Conservation (phyloP, 2,888 invertebrate species). For the Dione vanillae region DNA sequence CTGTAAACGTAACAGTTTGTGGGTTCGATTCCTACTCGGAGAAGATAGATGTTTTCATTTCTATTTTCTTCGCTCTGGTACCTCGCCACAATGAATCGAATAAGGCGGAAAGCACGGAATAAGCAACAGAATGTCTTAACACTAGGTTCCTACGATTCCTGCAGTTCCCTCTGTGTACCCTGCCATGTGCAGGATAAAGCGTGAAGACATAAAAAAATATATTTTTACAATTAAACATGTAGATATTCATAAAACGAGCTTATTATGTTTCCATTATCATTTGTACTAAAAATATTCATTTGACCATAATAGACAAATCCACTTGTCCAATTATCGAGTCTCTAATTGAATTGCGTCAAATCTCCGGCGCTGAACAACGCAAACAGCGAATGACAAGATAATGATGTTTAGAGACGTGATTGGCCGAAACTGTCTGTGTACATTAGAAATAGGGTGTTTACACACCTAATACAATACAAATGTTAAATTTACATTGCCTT, state of each 20-base stretch:
- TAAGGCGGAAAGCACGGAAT: too few species aligned
- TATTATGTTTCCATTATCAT: background rate
- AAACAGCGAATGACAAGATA: constrained; percentile 36
- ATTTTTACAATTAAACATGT: background rate
- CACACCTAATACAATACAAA: background rate
- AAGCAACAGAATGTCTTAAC: too few species aligned
- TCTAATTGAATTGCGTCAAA: constrained; percentile 28
- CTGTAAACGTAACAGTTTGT: too few species aligned
- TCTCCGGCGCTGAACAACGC: constrained; percentile 15
- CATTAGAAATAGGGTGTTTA: constrained; percentile 1
- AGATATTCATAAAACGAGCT: background rate
- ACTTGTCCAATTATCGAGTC: constrained; percentile 7
- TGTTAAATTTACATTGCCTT: background rate
- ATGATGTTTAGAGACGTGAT: constrained; percentile 40
- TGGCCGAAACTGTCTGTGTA: constrained; percentile 31
- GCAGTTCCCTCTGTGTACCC: too few species aligned
- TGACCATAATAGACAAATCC: constrained; percentile 2
- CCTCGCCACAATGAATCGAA: too few species aligned
- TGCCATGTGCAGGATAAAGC: too few species aligned
- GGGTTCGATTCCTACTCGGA: too few species aligned
- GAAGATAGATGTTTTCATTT: too few species aligned
- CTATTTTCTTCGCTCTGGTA: too few species aligned
- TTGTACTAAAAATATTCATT: constrained; percentile 16
- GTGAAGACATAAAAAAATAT: too few species aligned
- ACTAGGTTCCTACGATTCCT: too few species aligned